Evolutionary conservation across 2,113 vertebrate genomes (phyloP).

Genomic region (rat (Rattus norvegicus)): DNA sequence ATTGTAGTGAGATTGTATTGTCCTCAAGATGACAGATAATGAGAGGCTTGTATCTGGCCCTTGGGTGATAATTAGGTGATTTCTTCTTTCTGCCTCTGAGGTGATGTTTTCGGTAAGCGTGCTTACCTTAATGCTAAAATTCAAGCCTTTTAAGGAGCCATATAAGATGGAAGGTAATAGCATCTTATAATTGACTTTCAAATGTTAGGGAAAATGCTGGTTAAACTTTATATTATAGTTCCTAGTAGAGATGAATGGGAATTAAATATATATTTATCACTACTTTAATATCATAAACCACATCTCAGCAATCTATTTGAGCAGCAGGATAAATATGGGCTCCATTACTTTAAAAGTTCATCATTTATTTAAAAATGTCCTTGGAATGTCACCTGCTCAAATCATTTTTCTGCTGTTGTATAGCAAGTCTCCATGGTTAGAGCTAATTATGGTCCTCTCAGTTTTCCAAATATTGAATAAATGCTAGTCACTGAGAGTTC

Average conservation of each 20-base stretch:
- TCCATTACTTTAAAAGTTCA: constrained; percentile 82
- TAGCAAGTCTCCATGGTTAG: neutral
- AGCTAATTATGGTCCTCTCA: neutral
- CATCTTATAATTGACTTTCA: constrained; percentile 81
- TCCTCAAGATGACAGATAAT: constrained; percentile 40
- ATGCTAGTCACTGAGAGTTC: neutral
- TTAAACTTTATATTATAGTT: constrained; percentile 82
- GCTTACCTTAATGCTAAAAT: constrained; percentile 53
- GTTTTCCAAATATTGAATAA: neutral
- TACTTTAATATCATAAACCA: constrained; percentile 82
- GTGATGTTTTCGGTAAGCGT: constrained; percentile 63
- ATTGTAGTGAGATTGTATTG: constrained; percentile 12
- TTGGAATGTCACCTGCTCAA: constrained; percentile 76
- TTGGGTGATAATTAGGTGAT: constrained; percentile 67
- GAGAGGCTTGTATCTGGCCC: constrained; percentile 38
- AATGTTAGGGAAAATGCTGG: constrained; percentile 78
- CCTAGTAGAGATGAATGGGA: constrained; percentile 75
- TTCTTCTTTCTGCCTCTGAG: constrained; percentile 46
- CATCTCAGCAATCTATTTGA: constrained; percentile 80
- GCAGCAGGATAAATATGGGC: constrained; percentile 81
- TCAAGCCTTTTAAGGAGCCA: constrained; percentile 74
- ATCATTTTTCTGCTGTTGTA: constrained; percentile 63
- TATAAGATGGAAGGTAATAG: constrained; percentile 83
- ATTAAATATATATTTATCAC: constrained; percentile 86
- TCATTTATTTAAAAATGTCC: constrained; percentile 80